phyloP scores from a whole-genome alignment of 1,140 invertebrate genomes.

The Heliothis subflexa region DNA sequence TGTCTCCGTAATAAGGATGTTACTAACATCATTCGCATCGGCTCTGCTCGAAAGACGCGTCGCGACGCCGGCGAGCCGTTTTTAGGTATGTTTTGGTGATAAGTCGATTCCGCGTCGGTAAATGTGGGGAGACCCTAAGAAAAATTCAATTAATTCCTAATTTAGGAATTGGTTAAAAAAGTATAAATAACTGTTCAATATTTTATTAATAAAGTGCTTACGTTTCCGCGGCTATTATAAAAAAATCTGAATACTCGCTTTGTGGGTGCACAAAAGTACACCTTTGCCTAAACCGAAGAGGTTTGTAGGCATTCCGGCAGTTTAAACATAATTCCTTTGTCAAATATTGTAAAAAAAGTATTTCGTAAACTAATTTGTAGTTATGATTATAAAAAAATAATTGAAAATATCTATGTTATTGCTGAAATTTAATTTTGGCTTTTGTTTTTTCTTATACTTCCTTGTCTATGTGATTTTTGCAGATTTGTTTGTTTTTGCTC shows the following conservation, averaged over 20 bases:
- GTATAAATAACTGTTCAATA: too few relatives aligned
- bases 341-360: neutral
- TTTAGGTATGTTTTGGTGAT: too few relatives aligned
- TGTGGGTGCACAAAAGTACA: neutral
- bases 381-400: conserved; percentile 1
- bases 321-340: neutral
- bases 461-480: neutral
- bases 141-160: too few relatives aligned
- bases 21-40: too few relatives aligned
- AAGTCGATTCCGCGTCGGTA: too few relatives aligned
- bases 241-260: neutral
- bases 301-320: neutral
- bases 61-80: too few relatives aligned
- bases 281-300: conserved; percentile 5
- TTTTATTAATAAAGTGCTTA: too few relatives aligned
- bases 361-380: neutral
- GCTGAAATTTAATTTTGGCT: conserved; percentile 35
- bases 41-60: too few relatives aligned
- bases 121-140: too few relatives aligned
- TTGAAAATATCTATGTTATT: neutral
- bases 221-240: neutral
- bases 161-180: too few relatives aligned
- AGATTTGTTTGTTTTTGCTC: neutral
- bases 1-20: too few relatives aligned
- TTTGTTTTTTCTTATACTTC: neutral